A percentile compares a stretch with the other conserved stretches of the same genome.
Evolutionary conservation across 2,888 invertebrate genomes (phyloP).

Genomic region (Netelia melanura): DNA sequence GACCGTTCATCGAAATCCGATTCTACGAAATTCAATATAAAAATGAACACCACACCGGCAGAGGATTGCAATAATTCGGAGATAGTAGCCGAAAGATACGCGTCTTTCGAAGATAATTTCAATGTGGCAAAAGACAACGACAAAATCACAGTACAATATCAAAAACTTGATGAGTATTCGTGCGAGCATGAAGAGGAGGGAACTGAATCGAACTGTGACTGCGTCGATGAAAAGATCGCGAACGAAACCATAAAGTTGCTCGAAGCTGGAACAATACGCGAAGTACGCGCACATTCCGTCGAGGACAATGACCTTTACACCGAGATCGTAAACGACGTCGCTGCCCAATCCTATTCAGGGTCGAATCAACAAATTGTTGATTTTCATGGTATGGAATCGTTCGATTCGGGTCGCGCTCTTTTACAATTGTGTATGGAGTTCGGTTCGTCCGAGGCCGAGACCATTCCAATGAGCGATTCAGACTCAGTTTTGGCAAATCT

Average conservation of each 20-base stretch:
- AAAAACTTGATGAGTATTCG: conserved; percentile 56
- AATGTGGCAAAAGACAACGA: conserved; percentile 52
- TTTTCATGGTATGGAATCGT: conserved; percentile 79
- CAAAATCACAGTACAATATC: conserved; percentile 58
- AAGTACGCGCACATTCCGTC: conserved; percentile 58
- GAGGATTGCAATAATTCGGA: conserved; percentile 23
- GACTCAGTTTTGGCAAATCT: not conserved
- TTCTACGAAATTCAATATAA: conserved; percentile 55
- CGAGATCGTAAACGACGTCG: conserved; percentile 21
- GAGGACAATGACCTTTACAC: conserved; percentile 61
- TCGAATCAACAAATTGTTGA: conserved; percentile 59
- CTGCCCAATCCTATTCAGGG: conserved; percentile 7
- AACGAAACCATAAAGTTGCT: not conserved
- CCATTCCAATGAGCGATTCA: conserved; percentile 33
- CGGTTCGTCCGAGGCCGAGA: conserved; percentile 65
- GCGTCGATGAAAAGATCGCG: conserved; percentile 7
- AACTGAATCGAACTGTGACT: not conserved
- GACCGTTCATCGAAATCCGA: conserved; percentile 49
- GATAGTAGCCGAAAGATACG: conserved; percentile 33
- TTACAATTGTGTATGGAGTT: conserved; percentile 77
- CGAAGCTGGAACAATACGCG: not conserved
- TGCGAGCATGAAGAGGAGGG: conserved; percentile 5
- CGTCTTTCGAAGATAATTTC: conserved; percentile 62
- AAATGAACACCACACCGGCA: conserved; percentile 36
- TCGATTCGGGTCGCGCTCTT: conserved; percentile 79